A percentile compares a stretch with the other conserved stretches of the same genome.
These are phyloP conservation scores for Prenolepis imparis DNA, from an alignment of 2,888 invertebrate species.

Conservation along the genomic window DNA sequence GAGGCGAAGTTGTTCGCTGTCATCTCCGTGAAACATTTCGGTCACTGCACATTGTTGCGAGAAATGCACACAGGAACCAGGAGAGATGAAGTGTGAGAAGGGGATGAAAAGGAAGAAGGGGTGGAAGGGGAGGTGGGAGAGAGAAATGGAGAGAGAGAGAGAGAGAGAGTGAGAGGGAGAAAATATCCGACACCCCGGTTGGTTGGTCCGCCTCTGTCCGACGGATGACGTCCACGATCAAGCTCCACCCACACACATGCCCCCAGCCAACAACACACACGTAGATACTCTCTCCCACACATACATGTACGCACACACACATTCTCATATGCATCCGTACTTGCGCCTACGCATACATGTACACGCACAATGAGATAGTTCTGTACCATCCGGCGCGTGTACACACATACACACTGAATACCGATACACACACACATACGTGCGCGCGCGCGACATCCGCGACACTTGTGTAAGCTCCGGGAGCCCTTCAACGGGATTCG, in stretches of 20 bases:
- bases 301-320: slow-evolving; percentile 25
- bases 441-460: slow-evolving; percentile 25
- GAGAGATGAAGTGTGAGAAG: slow-evolving; percentile 28
- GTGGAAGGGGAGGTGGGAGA: neutral
- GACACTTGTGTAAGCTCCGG: slow-evolving; percentile 38
- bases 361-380: slow-evolving; percentile 42
- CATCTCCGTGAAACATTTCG: slow-evolving; percentile 72
- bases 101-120: slow-evolving; percentile 35
- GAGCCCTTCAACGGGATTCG: slow-evolving; percentile 26
- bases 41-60: slow-evolving; percentile 70
- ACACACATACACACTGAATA: slow-evolving; percentile 16
- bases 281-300: slow-evolving; percentile 37
- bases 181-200: slow-evolving; percentile 61
- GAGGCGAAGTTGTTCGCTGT: slow-evolving; percentile 56
- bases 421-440: neutral
- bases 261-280: slow-evolving; percentile 58
- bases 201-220: slow-evolving; percentile 69
- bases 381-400: slow-evolving; percentile 19
- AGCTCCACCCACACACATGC: slow-evolving; percentile 76
- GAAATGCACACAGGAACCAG: slow-evolving; percentile 33
- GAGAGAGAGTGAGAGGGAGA: slow-evolving; percentile 38
- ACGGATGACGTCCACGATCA: slow-evolving; percentile 76
- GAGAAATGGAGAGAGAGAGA: neutral
- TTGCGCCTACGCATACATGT: slow-evolving; percentile 37
- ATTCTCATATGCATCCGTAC: slow-evolving; percentile 6